Percentiles rank a stretch among this genome's conserved stretches.
These are phyloP conservation scores for Rambutsinella grinnellia DNA, from an alignment of 2,888 invertebrate genomes.

Conservation along the genomic window DNA sequence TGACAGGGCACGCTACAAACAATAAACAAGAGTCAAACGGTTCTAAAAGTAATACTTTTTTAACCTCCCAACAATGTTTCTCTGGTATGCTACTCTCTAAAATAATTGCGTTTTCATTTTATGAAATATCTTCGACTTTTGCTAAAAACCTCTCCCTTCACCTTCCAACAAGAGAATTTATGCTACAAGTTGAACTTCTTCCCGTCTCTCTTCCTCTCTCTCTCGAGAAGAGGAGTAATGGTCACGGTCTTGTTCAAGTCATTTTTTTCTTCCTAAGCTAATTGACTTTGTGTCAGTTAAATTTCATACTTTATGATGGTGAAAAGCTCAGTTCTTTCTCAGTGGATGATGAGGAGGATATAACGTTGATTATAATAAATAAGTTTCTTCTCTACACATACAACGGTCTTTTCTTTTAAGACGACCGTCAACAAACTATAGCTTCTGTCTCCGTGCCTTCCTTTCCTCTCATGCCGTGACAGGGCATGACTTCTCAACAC, in stretches of 20 bases:
- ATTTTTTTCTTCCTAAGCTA: constrained; percentile 10
- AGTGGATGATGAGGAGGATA: neutral
- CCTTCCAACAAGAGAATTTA: no score
- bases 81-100: no score
- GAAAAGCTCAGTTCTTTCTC: neutral
- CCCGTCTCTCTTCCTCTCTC: neutral
- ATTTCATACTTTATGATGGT: constrained; percentile 39
- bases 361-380: constrained; percentile 9
- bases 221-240: neutral
- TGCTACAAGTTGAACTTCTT: constrained; percentile 6
- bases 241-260: neutral
- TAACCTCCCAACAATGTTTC: neutral
- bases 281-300: constrained; percentile 54
- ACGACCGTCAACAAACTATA: neutral
- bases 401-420: neutral
- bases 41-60: neutral
- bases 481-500: neutral
- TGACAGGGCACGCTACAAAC: constrained; percentile 30
- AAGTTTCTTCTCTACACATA: neutral
- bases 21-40: constrained; percentile 15
- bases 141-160: no score
- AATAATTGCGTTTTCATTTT: neutral
- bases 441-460: constrained; percentile 1
- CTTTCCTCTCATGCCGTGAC: neutral
- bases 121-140: neutral